A percentile compares a stretch with the other conserved stretches of the same genome.
These are phyloP conservation scores for Ciconia nigra DNA, from an alignment of 2,797 vertebrate genomes.

Conservation along the genomic window DNA sequence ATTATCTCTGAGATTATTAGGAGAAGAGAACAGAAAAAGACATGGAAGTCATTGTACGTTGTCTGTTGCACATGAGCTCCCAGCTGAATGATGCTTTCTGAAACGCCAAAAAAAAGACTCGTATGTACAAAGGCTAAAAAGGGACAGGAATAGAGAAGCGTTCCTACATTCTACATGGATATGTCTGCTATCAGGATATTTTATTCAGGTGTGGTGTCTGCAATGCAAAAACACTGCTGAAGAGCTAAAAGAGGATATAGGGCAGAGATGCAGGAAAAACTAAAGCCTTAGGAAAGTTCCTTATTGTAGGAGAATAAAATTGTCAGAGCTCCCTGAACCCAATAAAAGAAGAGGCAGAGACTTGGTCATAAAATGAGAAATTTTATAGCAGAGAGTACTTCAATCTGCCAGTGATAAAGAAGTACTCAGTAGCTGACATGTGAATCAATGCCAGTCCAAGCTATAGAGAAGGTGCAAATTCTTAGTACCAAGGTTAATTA, in stretches of 20 bases:
- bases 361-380: not conserved
- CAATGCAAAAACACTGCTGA: not conserved
- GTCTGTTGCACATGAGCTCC: not conserved
- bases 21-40: not conserved
- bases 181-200: not conserved
- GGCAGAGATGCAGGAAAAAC: not conserved
- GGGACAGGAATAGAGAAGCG: not conserved
- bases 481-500: not conserved
- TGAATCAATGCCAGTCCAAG: not conserved
- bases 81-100: not conserved
- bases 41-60: not conserved
- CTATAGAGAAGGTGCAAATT: not conserved
- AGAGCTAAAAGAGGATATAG: not conserved
- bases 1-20: not conserved
- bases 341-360: not conserved
- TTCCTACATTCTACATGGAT: not conserved
- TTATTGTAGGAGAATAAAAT: not conserved
- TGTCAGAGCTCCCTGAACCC: fast-evolving
- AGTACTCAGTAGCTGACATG: not conserved
- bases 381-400: not conserved
- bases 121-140: not conserved
- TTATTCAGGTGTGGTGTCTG: not conserved
- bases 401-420: not conserved
- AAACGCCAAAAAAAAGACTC: not conserved
- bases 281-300: not conserved